Evolutionary conservation across 2,888 invertebrate genomes (phyloP).

Genomic region (Chromoteleia sp.): DNA sequence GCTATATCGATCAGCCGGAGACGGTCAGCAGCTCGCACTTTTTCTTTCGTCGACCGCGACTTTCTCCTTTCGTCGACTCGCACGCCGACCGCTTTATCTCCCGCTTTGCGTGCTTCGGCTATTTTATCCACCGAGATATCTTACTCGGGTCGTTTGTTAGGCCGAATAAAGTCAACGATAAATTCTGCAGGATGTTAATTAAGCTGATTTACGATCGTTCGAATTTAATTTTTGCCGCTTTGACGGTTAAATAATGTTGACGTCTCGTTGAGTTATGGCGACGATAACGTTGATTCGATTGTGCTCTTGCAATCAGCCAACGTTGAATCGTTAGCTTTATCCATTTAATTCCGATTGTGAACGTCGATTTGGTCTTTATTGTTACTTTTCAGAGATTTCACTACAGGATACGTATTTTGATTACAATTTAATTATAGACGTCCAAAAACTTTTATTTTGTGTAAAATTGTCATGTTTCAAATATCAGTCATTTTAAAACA

Average conservation of each 20-base stretch:
- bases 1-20: constrained; percentile 79
- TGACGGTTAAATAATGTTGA: constrained; percentile 39
- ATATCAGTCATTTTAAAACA: too few relatives aligned
- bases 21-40: constrained; percentile 67
- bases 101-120: constrained; percentile 48
- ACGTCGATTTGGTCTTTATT: too few relatives aligned
- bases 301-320: background rate
- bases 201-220: constrained; percentile 40
- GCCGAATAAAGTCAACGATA: constrained; percentile 41
- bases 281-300: constrained; percentile 9
- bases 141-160: constrained; percentile 28
- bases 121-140: constrained; percentile 51
- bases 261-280: constrained; percentile 4
- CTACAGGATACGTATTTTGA: too few relatives aligned
- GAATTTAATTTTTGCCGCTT: constrained; percentile 39
- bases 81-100: constrained; percentile 13
- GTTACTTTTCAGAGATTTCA: too few relatives aligned
- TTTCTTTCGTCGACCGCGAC: constrained; percentile 40
- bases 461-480: too few relatives aligned
- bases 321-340: background rate
- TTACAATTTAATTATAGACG: too few relatives aligned
- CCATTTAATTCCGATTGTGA: too few relatives aligned
- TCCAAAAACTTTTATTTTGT: too few relatives aligned
- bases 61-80: constrained; percentile 37
- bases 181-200: constrained; percentile 48